Percentiles rank a stretch among this genome's conserved stretches.
phyloP scores from a whole-genome alignment of 2,113 vertebrate species.

The Furnarius figulus region DNA sequence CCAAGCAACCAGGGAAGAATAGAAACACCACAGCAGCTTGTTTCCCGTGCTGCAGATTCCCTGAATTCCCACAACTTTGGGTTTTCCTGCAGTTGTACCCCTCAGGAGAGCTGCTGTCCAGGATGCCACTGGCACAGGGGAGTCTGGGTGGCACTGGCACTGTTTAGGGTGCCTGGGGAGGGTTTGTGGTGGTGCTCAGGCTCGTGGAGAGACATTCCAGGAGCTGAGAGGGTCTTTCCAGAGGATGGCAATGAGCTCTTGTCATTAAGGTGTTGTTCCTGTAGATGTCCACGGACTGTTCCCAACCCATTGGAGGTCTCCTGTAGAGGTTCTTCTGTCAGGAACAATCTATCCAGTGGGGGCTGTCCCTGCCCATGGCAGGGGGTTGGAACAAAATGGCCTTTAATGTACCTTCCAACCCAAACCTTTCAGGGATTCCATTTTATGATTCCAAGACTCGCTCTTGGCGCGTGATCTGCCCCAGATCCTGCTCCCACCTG shows the following conservation, averaged over 20 bases:
- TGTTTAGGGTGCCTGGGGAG: neutral
- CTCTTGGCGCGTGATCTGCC: neutral
- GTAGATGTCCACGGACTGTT: neutral
- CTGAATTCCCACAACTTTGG: neutral
- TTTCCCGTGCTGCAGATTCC: neutral
- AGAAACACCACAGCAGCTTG: neutral
- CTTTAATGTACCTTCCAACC: neutral
- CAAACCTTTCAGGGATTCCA: neutral
- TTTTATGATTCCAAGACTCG: neutral
- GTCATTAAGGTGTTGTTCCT: neutral
- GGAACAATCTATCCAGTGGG: neutral
- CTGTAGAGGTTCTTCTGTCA: neutral
- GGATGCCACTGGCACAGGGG: neutral
- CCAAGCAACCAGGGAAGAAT: neutral
- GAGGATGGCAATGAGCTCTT: neutral
- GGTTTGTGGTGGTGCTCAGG: neutral
- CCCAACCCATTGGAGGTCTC: neutral
- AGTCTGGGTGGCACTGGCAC: neutral
- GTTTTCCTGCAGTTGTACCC: neutral
- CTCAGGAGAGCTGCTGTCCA: neutral
- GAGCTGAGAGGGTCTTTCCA: neutral
- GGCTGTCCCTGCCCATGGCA: neutral
- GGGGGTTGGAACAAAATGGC: neutral
- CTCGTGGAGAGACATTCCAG: fast-evolving
- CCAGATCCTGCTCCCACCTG: neutral